These are phyloP conservation scores for Beris chalybata DNA, from an alignment of 2,888 invertebrate species.

Conservation along the genomic window DNA sequence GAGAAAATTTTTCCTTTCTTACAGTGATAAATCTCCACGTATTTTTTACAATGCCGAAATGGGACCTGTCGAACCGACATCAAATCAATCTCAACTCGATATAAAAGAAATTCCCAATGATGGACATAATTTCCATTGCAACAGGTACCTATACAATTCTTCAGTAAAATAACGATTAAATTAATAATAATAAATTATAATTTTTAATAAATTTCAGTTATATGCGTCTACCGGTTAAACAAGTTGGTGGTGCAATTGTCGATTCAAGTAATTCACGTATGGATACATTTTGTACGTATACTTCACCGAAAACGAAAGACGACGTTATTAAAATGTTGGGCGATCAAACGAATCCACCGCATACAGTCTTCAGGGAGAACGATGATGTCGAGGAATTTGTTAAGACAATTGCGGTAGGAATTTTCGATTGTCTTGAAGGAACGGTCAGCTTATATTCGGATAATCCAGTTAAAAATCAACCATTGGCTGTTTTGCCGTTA, in stretches of 20 bases:
- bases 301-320: constrained; percentile 61
- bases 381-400: constrained; percentile 62
- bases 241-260: constrained; percentile 66
- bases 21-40: constrained; percentile 64
- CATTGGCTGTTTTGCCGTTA: constrained; percentile 68
- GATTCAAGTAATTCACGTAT: constrained; percentile 73
- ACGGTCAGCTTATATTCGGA: constrained; percentile 81
- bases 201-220: constrained; percentile 61
- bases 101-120: constrained; percentile 65
- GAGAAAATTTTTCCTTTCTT: background rate
- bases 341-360: constrained; percentile 67
- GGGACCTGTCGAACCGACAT: constrained; percentile 63
- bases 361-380: constrained; percentile 70
- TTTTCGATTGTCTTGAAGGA: constrained; percentile 74
- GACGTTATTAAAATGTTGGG: constrained; percentile 76
- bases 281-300: constrained; percentile 63
- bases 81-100: constrained; percentile 64
- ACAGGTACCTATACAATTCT: constrained; percentile 61
- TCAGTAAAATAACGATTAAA: too few relatives aligned
- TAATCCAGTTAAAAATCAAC: constrained; percentile 69
- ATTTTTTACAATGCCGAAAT: constrained; percentile 81
- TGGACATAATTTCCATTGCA: constrained; percentile 72
- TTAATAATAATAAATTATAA: background rate
- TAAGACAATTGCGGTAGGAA: constrained; percentile 80
- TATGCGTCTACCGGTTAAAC: constrained; percentile 66